Evolutionary conservation across 2,797 vertebrate genomes (phyloP).

Genomic region (Squalus acanthias): DNA sequence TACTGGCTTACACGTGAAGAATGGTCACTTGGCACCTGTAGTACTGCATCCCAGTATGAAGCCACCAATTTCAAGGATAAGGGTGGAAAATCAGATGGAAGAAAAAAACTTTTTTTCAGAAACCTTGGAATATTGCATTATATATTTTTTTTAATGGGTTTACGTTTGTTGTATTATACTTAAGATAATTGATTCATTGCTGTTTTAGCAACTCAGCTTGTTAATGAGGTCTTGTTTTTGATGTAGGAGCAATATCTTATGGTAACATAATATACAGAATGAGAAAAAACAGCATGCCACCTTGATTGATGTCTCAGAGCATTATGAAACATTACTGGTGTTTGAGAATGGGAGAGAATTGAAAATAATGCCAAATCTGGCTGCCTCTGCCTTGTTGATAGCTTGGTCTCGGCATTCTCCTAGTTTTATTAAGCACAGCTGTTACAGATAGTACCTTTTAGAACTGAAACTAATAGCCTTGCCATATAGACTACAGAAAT

Average conservation of each 20-base stretch:
- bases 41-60: neutral
- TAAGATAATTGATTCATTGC: neutral
- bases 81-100: too few species aligned
- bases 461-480: slow-evolving; percentile 2
- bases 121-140: too few species aligned
- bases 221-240: neutral
- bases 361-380: neutral
- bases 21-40: too few species aligned
- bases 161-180: too few species aligned
- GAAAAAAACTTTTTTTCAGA: too few species aligned
- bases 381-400: neutral
- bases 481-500: neutral
- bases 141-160: too few species aligned
- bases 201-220: neutral
- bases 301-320: neutral
- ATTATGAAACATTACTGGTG: neutral
- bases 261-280: neutral
- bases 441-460: neutral
- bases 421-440: neutral
- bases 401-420: neutral
- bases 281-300: neutral
- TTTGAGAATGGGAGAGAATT: neutral
- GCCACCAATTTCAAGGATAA: neutral
- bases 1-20: too few species aligned
- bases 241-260: neutral